Evolutionary conservation across 2,888 invertebrate species (phyloP), one percentile per base, ranked within the genome.

Genomic region (Eledona agricola): DNA sequence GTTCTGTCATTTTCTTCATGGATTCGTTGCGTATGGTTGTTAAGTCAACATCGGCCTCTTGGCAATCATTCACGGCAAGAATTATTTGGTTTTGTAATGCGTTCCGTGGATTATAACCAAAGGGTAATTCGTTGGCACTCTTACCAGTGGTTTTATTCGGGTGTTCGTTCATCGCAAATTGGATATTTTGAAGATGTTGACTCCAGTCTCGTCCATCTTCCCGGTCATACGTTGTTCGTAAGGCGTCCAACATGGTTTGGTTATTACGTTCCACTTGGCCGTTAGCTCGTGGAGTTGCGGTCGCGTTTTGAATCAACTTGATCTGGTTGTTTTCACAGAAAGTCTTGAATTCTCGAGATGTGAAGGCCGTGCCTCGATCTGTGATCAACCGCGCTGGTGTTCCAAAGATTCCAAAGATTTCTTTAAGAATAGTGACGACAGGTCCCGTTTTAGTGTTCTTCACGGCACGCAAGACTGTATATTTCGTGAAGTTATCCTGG

Each of bases 281-380:
- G 23, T 57, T 57, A 1, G 58, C 56, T 12, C 55, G 19, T 4
- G 51, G 55, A 10, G 55, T 52, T 5, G 57, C 57, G 3, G 49
- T 52, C 12, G 57, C 55, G 13, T 43, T 32, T 16, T 22, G 19
- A 11, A 35, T 13, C 9, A 34, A 49, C 12, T 10, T 15, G 7
- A 54, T 43, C 3, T 42, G 20, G 16, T 54, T 10, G 1, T 50
- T 11, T 2, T 40, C 29, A 5, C 28, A 7, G 7, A 51, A 55
- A 3, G 16, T 11, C 16, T 35, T 10, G 10, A 55, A 55, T 1
- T 50, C 45, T 2, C 37, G 17, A 4, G 43, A 50, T 1, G 37
- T 51, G 13, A 55, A 55, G 1, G 42, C 16, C n/a, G 45, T 23
- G 17, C 50, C 50, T 23, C 37, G 26, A 37, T 55, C 55, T 4